A percentile compares a stretch with the other conserved stretches of the same genome.
These are phyloP conservation scores for Luscinia luscinia DNA, from an alignment of 2,797 vertebrate species.

Conservation along the genomic window DNA sequence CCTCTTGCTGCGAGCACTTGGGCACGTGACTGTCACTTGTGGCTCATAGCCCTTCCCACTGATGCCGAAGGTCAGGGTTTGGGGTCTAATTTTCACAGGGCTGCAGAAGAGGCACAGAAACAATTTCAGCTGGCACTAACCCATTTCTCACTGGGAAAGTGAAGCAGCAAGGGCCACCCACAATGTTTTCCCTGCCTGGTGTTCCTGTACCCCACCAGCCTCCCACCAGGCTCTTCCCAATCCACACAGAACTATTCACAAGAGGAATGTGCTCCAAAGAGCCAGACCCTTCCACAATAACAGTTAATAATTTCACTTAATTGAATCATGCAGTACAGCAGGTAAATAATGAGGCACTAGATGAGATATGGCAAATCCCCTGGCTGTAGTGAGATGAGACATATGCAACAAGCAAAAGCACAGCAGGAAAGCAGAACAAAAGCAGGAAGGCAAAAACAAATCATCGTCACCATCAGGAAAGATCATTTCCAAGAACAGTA, in stretches of 20 bases:
- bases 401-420: background rate
- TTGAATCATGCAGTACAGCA: background rate
- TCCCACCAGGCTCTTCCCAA: too few species aligned
- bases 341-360: background rate
- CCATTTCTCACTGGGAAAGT: background rate
- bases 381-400: background rate
- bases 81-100: constrained; percentile 44
- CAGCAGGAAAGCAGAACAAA: background rate
- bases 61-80: constrained; percentile 82
- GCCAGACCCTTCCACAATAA: background rate
- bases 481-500: background rate
- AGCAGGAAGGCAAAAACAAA: background rate
- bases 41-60: constrained; percentile 87
- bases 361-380: background rate
- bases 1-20: constrained; percentile 69
- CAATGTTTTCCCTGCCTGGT: background rate
- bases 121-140: background rate
- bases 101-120: constrained; percentile 46
- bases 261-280: background rate
- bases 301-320: background rate
- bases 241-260: background rate
- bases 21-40: constrained; percentile 80
- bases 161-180: accelerated
- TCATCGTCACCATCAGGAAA: background rate
- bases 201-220: background rate